phyloP scores from a whole-genome alignment of 2,797 vertebrate genomes.

The Hapalemur alaotrensis region DNA sequence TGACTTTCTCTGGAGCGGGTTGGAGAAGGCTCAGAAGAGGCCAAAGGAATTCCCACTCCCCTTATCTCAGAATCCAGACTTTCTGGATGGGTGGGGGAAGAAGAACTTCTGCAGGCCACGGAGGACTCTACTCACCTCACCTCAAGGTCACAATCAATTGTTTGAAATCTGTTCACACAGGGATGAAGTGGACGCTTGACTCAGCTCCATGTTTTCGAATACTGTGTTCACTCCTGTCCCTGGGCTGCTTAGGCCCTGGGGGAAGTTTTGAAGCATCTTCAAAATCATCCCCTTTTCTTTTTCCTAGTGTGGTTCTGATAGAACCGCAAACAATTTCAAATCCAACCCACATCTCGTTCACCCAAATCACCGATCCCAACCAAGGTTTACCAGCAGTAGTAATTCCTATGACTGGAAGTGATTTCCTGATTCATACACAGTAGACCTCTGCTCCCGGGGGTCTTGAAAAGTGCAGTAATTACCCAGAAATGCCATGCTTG shows the following conservation, averaged over 20 bases:
- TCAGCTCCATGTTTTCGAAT: not conserved
- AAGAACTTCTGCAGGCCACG: rapidly evolving
- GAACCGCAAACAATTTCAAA: not conserved
- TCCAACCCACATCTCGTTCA: not conserved
- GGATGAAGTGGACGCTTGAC: not conserved
- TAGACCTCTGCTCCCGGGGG: slow-evolving; percentile 28
- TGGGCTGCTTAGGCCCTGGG: not conserved
- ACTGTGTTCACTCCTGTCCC: not conserved
- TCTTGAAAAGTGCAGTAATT: slow-evolving; percentile 37
- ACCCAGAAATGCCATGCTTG: slow-evolving; percentile 35
- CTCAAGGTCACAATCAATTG: not conserved
- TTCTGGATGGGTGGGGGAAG: not conserved
- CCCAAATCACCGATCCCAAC: not conserved
- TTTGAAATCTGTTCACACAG: not conserved
- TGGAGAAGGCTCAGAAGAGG: not conserved
- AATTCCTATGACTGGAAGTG: slow-evolving; percentile 12
- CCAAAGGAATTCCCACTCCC: not conserved
- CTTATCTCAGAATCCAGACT: not conserved
- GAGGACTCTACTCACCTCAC: rapidly evolving
- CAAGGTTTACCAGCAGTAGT: not conserved
- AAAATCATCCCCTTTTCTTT: rapidly evolving
- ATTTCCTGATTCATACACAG: slow-evolving; percentile 23
- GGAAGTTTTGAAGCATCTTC: not conserved
- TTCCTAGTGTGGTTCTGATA: not conserved
- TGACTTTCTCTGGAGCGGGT: not conserved